Evolutionary conservation across 2,888 invertebrate species (phyloP).

Genomic region (Tipula lateralis): DNA sequence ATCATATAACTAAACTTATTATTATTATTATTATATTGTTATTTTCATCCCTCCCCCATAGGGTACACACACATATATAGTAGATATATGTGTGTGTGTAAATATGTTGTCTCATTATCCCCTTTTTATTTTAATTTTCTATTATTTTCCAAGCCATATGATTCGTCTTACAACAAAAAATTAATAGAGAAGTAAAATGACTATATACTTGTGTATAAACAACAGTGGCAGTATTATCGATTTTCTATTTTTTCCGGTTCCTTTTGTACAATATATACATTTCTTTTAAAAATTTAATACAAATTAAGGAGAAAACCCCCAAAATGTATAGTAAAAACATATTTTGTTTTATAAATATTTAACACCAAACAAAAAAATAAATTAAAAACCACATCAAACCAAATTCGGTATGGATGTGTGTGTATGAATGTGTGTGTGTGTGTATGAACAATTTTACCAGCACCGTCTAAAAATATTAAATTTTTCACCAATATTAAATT

Average conservation of each 20-base stretch:
- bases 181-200: not conserved
- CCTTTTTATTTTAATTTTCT: not conserved
- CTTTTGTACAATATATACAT: not conserved
- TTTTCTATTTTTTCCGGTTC: not conserved
- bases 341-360: not conserved
- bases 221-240: not conserved
- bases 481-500: conserved; percentile 3
- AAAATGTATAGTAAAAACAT: not conserved
- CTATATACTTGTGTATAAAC: no score
- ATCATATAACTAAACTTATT: conserved; percentile 9
- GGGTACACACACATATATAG: no score
- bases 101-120: not conserved
- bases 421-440: not conserved
- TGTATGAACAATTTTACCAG: not conserved
- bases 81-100: not conserved
- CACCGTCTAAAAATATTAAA: not conserved
- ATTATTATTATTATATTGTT: conserved; percentile 12
- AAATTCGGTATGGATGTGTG: not conserved
- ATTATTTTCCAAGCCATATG: not conserved
- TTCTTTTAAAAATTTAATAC: not conserved
- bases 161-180: not conserved
- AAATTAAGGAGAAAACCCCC: not conserved
- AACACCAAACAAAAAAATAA: not conserved
- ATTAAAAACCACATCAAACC: not conserved
- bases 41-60: not conserved